Evolutionary conservation across 37 sponge, comb jelly and placozoan species (phyloP).

Genomic region (Aplysina aerophoba): DNA sequence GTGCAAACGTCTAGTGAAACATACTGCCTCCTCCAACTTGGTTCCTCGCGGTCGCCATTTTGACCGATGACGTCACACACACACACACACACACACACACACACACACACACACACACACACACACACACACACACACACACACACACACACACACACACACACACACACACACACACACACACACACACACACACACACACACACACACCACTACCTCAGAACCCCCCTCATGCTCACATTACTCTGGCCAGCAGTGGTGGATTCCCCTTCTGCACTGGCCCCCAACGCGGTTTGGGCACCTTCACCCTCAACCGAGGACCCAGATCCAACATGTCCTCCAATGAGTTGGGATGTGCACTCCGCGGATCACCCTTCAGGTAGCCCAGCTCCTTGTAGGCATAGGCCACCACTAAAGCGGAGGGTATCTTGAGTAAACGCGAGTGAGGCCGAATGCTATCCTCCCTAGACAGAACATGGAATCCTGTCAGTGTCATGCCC

Average conservation of each 20-base stretch:
- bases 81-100: background rate
- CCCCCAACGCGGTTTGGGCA: conserved; percentile 58
- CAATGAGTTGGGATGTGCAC: conserved; percentile 39
- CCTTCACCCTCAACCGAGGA: conserved; percentile 36
- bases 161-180: conserved; percentile 22
- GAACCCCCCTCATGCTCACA: conserved; percentile 60
- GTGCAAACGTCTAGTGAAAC: too few relatives aligned
- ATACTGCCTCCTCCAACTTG: too few relatives aligned
- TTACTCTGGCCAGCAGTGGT: conserved; percentile 49
- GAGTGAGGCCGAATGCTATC: conserved; percentile 28
- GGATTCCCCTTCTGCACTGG: conserved; percentile 52
- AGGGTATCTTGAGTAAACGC: conserved; percentile 9
- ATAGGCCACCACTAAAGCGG: conserved; percentile 61
- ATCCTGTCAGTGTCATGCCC: background rate
- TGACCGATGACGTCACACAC: too few relatives aligned
- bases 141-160: conserved; percentile 28
- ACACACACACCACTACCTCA: too few relatives aligned
- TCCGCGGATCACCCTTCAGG: conserved; percentile 35
- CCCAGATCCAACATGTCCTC: conserved; percentile 30
- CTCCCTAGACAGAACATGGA: background rate
- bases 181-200: too few relatives aligned
- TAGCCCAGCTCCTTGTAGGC: conserved; percentile 53
- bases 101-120: conserved; percentile 23
- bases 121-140: conserved; percentile 29
- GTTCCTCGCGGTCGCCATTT: too few relatives aligned